Base-by-base conservation (phyloP, 2,888 invertebrate genomes). In the Leuctra nigra region DNA sequence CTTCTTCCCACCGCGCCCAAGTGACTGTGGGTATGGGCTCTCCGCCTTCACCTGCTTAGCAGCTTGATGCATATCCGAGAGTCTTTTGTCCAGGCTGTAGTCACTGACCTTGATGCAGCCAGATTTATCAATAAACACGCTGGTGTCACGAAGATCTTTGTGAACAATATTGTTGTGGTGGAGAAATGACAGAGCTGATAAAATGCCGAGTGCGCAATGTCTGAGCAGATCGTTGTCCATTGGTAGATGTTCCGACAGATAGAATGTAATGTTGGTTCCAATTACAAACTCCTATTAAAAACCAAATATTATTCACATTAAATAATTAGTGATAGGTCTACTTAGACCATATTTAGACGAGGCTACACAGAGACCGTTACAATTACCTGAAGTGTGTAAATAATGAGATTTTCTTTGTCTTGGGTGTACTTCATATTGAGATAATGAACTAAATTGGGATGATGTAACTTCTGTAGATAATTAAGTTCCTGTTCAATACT, bases 131-230 rank as follows among this genome's bases (percentile, higher is more conserved):
- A 91, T 74, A 67, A 83, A 86, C 55, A 91, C 81, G 62, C 83
- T 86, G 18, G 83, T 81, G 64, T 83, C 83, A 59, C 85, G 74
- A n/a, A 95, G 73, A 70, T 90, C 86, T 66, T 86, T 84, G 69
- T 95, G 93, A 14, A 91, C 82, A 1, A 93, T 83, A 61, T 87
- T 86, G 61, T 85, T 86, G 64, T 83, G 79, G 68, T 95, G 94
- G 56, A 95, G 74, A 68, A 84, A 91, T 36, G 82, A 80, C 29
- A 94, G 72, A 13, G 87, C 91, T 54, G 81, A 78, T 2, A 93
- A 74, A 24, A 92, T 78, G 25, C 87, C 89, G 48, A 76, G 74
- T 0, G 86, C 84, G 29, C 91, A 78, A 67, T 80, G 77, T 29
- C 84, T 77, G 6, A 90, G 66, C 55, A 83, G 70, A 56, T 77